Evolutionary conservation across 2,113 vertebrate species (phyloP).

Genomic region (Rana temporaria): DNA sequence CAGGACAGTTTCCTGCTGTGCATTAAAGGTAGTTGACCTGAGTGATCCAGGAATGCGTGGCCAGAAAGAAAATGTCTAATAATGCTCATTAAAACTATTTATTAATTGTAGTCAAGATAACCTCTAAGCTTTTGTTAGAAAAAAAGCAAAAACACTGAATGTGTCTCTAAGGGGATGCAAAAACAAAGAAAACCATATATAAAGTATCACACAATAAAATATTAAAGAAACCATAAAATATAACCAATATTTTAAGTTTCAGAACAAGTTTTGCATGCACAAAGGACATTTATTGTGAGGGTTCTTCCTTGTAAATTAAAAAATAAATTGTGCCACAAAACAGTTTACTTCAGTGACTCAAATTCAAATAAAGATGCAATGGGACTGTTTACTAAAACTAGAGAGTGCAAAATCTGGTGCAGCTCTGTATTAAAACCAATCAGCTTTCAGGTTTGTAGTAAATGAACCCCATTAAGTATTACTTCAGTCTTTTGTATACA

Average conservation of each 20-base stretch:
- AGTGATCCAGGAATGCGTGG: slow-evolving; percentile 47
- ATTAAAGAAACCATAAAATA: too few species aligned
- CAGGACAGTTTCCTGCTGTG: slow-evolving; percentile 53
- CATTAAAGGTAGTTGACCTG: slow-evolving; percentile 53
- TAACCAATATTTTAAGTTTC: not conserved
- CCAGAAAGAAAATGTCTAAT: slow-evolving; percentile 44
- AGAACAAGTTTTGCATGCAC: not conserved
- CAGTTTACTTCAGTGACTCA: too few species aligned
- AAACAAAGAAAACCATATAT: too few species aligned
- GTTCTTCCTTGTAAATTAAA: not conserved
- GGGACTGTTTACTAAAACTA: too few species aligned
- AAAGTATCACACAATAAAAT: too few species aligned
- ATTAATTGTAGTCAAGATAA: slow-evolving; percentile 46
- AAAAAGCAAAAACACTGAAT: not conserved
- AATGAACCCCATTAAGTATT: too few species aligned
- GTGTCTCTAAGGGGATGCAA: not conserved
- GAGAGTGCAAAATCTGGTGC: too few species aligned
- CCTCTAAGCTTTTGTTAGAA: slow-evolving; percentile 17
- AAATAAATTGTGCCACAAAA: not conserved
- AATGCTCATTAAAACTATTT: slow-evolving; percentile 50
- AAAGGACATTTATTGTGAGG: not conserved
- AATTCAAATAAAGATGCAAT: too few species aligned
- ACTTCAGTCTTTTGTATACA: too few species aligned
- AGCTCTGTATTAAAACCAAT: too few species aligned
- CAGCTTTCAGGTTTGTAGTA: too few species aligned